Evolutionary conservation across 2,888 invertebrate genomes (phyloP).

Genomic region (Chrysolina americana): DNA sequence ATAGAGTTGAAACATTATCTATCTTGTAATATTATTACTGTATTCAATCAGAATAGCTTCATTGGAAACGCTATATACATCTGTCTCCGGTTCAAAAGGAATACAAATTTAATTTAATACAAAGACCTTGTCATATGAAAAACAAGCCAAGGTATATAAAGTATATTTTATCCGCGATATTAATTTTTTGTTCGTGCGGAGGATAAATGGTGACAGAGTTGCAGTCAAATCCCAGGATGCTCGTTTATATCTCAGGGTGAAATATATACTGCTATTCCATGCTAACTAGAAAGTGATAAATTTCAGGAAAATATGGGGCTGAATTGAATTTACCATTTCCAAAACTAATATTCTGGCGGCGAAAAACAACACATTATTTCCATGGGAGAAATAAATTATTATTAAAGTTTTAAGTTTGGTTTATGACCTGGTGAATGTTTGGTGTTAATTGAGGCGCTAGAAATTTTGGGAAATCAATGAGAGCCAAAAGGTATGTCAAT

Average conservation of each 20-base stretch:
- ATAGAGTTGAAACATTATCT: too few species aligned
- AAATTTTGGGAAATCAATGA: constrained; percentile 19
- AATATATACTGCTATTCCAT: constrained; percentile 43
- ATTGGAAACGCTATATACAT: too few species aligned
- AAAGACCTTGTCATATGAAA: neutral
- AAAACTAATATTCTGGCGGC: constrained; percentile 22
- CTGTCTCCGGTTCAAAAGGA: neutral
- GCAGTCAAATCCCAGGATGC: constrained; percentile 30
- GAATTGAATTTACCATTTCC: constrained; percentile 26
- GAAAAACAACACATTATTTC: neutral
- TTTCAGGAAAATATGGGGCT: constrained; percentile 29
- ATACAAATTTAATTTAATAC: neutral
- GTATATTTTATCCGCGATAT: constrained; percentile 10
- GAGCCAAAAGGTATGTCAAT: too few species aligned
- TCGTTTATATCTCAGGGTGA: constrained; percentile 38
- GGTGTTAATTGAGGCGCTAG: constrained; percentile 35
- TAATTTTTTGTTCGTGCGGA: neutral
- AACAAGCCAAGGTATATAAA: constrained; percentile 2
- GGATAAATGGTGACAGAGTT: constrained; percentile 20
- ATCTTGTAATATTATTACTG: too few species aligned
- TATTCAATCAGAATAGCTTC: too few species aligned
- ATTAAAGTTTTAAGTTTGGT: constrained; percentile 34
- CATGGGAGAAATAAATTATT: constrained; percentile 32
- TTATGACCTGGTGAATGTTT: constrained; percentile 30
- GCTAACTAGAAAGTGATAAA: constrained; percentile 43